These are phyloP conservation scores for Platichthys stellatus DNA, from an alignment of 2,113 vertebrate species.

Conservation along the genomic window DNA sequence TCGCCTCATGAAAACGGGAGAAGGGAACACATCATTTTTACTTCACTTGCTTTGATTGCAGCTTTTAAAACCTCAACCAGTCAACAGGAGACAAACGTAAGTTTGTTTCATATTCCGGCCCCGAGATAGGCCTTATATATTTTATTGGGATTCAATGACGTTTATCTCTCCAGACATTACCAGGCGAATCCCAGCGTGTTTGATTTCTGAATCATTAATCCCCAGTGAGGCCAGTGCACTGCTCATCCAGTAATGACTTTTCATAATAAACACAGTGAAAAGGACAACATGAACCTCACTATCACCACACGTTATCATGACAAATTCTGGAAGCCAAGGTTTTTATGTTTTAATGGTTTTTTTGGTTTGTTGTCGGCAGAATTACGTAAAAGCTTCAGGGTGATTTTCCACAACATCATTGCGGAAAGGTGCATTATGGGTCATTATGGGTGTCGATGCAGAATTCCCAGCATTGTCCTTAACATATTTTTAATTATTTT, in stretches of 20 bases:
- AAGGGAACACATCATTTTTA: conserved; percentile 42
- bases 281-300: conserved; percentile 10
- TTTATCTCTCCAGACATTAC: background rate
- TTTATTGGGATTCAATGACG: background rate
- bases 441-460: no score
- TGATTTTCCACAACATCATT: no score
- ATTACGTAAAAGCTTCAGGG: no score
- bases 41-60: conserved; percentile 56
- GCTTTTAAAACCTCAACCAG: conserved; percentile 22
- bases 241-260: background rate
- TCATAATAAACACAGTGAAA: background rate
- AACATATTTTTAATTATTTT: no score
- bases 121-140: background rate
- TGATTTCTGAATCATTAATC: background rate
- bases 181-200: background rate
- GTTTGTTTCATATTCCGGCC: conserved; percentile 3
- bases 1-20: conserved; percentile 39
- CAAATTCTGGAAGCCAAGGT: background rate
- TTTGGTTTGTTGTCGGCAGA: no score
- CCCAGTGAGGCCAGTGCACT: background rate
- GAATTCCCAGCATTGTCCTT: no score
- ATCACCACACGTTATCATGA: conserved; percentile 16
- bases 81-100: conserved; percentile 10
- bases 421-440: no score
- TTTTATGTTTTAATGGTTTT: no score